Evolutionary conservation across 1,140 invertebrate species (phyloP).

Genomic region (Apis cerana): DNA sequence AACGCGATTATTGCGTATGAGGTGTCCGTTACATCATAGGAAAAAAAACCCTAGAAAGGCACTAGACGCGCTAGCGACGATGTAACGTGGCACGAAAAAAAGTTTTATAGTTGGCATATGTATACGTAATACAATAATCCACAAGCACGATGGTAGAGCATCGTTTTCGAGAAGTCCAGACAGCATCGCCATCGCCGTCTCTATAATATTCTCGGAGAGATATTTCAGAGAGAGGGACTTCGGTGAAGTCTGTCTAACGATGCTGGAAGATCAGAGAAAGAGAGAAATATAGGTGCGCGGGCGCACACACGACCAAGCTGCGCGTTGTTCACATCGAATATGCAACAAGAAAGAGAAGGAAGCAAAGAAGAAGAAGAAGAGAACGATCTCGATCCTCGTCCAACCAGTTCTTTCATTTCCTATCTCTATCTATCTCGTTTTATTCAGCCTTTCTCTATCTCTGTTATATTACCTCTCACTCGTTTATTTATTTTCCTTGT

Average conservation of each 20-base stretch:
- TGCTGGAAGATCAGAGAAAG: constrained; percentile 52
- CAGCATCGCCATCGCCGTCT: constrained; percentile 44
- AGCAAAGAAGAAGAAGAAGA: constrained; percentile 52
- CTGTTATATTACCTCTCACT: constrained; percentile 46
- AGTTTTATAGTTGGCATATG: constrained; percentile 6
- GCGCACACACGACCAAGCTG: constrained; percentile 2
- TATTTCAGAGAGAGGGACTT: constrained; percentile 71
- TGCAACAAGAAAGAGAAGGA: constrained; percentile 49
- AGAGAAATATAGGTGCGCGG: constrained; percentile 38
- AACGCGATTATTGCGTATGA: neutral
- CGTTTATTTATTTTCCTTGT: constrained; percentile 13
- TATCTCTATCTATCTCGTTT: constrained; percentile 45
- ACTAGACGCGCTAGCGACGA: neutral
- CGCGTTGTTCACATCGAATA: constrained; percentile 26
- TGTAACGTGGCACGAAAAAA: neutral
- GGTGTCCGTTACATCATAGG: neutral
- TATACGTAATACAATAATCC: constrained; percentile 46
- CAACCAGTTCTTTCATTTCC: constrained; percentile 52
- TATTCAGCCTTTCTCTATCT: constrained; percentile 35
- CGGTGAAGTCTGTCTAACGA: constrained; percentile 70
- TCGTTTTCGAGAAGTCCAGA: constrained; percentile 39
- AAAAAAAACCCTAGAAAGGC: constrained; percentile 2
- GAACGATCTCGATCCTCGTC: constrained; percentile 47
- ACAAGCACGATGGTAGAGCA: constrained; percentile 29
- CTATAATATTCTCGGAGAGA: constrained; percentile 77